These are phyloP conservation scores for Epistrophe grossulariae DNA, from an alignment of 2,888 invertebrate species.

Conservation along the genomic window DNA sequence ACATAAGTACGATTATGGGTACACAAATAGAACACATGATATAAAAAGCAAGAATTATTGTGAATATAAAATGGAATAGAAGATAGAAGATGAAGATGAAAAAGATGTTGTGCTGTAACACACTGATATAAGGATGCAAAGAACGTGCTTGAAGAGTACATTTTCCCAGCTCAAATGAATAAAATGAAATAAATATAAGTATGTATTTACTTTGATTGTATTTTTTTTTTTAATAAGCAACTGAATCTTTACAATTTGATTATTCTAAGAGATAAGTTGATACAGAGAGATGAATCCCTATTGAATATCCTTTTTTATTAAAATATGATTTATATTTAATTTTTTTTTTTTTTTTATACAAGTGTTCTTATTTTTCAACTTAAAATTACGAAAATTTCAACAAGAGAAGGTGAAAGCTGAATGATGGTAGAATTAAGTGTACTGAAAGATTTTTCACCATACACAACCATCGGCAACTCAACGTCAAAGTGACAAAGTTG, in stretches of 20 bases:
- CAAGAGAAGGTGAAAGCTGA: too few relatives aligned
- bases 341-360: too few relatives aligned
- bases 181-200: slow-evolving; percentile 1
- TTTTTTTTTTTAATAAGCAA: not conserved
- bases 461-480: too few relatives aligned
- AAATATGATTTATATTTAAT: too few relatives aligned
- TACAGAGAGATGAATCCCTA: not conserved
- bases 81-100: slow-evolving; percentile 38
- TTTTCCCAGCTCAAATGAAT: not conserved
- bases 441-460: too few relatives aligned
- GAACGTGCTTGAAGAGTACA: not conserved
- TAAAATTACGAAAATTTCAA: too few relatives aligned
- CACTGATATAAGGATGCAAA: not conserved
- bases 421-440: too few relatives aligned
- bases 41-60: not conserved
- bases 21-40: not conserved
- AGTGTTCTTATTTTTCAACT: too few relatives aligned
- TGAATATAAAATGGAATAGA: not conserved
- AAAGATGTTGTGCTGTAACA: slow-evolving; percentile 36
- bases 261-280: not conserved
- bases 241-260: not conserved
- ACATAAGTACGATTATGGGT: too few relatives aligned
- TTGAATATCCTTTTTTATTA: not conserved
- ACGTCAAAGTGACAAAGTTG: too few relatives aligned
- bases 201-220: not conserved